Base-by-base conservation (phyloP, 2,797 vertebrate species). In the Diceros bicornis region DNA sequence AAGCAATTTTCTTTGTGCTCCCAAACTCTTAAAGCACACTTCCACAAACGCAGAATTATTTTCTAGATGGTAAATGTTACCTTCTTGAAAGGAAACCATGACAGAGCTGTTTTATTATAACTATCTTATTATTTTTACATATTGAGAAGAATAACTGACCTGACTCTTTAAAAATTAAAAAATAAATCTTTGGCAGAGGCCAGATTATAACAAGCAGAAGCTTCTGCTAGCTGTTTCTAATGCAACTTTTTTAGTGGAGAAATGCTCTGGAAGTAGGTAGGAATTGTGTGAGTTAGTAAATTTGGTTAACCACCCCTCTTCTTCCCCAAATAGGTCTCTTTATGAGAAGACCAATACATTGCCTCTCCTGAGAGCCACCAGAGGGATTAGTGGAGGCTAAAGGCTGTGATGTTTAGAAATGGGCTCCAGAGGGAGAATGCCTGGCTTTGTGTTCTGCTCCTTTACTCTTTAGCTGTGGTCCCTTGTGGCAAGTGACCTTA, bases 101-200 rank as follows among this genome's bases (percentile, higher is more conserved):
- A 14, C 6, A 52, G 41, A 57, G 2, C 27, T 87, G 64, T 44
- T 86, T 89, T 78, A 62, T 83, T 55, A 50, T 5, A 78, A 47
- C 57, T 71, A 23, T 71, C 64, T 71, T 86, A 20, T 0, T 41
- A 69, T 82, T 83, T 94, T 55, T 37, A 59, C 4, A 37, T 50
- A 32, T 41, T 69, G 29, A n/a, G 41, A 95, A 79, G 69, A 81
- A 12, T 47, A 93, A 78, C 68, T 72, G 55, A 34, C 25, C 44
- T 14, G 18, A 44, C 3, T 90, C 14, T 78, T 89, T 69, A 55
- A 83, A 83, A 87, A 90, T 59, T 72, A 84, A 78, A 78, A 96
- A 94, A 20, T 69, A 44, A 62, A 18, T 61, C 57, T 84, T 66
- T 55, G 34, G 25, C 71, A 69, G 12, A 94, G 37, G 4, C 47